These are phyloP conservation scores for Ommatoiulus sabulosus DNA, from an alignment of 2,888 invertebrate species.

Conservation along the genomic window DNA sequence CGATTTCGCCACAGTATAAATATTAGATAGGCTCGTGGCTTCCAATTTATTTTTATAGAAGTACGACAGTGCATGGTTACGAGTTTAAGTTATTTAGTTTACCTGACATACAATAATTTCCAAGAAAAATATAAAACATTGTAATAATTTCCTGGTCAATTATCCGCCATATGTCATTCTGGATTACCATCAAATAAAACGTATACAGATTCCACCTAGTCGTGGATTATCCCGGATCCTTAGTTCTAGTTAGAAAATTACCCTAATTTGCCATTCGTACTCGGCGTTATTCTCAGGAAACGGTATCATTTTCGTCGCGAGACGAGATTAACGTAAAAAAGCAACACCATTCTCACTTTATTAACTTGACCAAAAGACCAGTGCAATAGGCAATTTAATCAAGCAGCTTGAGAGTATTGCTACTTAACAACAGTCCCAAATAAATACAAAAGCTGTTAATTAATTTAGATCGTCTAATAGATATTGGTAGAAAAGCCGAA, in stretches of 20 bases:
- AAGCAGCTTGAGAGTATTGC: not conserved
- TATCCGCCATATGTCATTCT: no score
- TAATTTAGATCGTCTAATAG: not conserved
- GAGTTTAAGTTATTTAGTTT: not conserved
- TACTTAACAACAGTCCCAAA: not conserved
- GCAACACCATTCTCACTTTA: not conserved
- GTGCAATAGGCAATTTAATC: not conserved
- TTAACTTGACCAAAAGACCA: not conserved
- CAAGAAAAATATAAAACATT: not conserved
- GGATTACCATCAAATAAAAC: no score
- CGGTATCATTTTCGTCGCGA: not conserved
- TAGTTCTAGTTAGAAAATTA: no score
- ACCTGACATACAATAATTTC: not conserved
- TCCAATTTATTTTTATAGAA: not conserved
- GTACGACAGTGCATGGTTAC: not conserved
- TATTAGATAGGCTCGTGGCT: not conserved
- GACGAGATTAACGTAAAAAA: not conserved
- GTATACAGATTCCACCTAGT: no score
- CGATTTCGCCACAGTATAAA: not conserved
- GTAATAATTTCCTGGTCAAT: no score
- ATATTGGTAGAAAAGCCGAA: not conserved
- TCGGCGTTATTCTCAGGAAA: no score
- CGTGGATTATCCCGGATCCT: no score
- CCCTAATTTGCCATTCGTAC: no score
- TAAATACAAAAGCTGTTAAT: not conserved